phyloP scores from a whole-genome alignment of 2,113 vertebrate species.

The Pycnonotus jocosus region DNA sequence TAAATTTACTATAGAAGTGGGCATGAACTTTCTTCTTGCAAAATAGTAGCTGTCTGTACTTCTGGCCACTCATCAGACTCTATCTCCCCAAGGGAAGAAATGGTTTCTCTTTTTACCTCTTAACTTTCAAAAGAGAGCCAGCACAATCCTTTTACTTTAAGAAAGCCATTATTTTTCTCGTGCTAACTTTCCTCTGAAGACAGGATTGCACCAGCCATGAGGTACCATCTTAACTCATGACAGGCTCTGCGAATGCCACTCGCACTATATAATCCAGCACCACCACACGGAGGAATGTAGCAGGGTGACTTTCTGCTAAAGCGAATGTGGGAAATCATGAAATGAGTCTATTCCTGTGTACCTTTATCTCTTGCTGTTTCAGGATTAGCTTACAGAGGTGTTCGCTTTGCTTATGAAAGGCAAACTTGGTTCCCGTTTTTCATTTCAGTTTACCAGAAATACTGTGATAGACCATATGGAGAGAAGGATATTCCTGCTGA shows the following conservation, averaged over 20 bases:
- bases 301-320: slow-evolving; percentile 44
- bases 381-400: not conserved
- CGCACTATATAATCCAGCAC: not conserved
- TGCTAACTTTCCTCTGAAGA: not conserved
- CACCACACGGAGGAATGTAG: slow-evolving; percentile 48
- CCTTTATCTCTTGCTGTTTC: not conserved
- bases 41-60: not conserved
- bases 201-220: not conserved
- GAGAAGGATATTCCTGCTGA: not conserved
- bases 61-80: not conserved
- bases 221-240: not conserved
- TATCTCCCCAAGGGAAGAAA: not conserved
- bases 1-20: not conserved
- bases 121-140: not conserved
- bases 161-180: not conserved
- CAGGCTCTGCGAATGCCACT: slow-evolving; percentile 6
- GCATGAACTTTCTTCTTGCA: not conserved
- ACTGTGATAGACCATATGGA: not conserved
- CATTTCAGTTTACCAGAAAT: not conserved
- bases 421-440: not conserved
- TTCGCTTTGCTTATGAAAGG: not conserved
- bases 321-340: slow-evolving; percentile 19
- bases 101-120: not conserved
- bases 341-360: not conserved
- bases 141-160: not conserved